Percentiles rank a stretch among this genome's conserved stretches.
phyloP scores from a whole-genome alignment of 2,888 invertebrate genomes.

The Tortricodes alternella region DNA sequence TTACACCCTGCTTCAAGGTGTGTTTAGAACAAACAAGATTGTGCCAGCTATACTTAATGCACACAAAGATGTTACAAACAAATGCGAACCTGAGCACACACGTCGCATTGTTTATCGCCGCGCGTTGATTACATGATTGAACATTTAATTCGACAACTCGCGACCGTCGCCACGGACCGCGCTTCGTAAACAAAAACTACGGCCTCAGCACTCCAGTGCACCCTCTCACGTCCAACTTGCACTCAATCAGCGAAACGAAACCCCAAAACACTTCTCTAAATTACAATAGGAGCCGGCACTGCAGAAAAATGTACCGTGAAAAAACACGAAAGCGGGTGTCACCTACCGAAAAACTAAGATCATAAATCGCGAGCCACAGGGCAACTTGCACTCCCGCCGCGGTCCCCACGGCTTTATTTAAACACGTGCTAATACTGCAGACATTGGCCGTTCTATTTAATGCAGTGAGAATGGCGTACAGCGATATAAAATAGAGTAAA shows the following conservation, averaged over 20 bases:
- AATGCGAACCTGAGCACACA: slow-evolving; percentile 57
- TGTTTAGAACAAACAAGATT: slow-evolving; percentile 14
- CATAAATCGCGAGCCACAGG: slow-evolving; percentile 48
- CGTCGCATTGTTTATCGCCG: slow-evolving; percentile 67
- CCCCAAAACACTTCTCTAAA: slow-evolving; percentile 50
- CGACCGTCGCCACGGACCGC: slow-evolving; percentile 34
- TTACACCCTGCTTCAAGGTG: background rate
- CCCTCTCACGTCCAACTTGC: slow-evolving; percentile 42
- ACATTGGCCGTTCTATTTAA: slow-evolving; percentile 61
- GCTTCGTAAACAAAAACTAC: slow-evolving; percentile 35
- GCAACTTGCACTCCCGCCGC: slow-evolving; percentile 53
- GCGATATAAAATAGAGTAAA: slow-evolving; percentile 76
- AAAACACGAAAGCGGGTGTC: slow-evolving; percentile 48
- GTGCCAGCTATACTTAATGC: slow-evolving; percentile 1
- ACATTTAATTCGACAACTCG: slow-evolving; percentile 34
- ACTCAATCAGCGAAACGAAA: slow-evolving; percentile 55
- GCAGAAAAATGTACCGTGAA: slow-evolving; percentile 49
- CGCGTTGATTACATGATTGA: slow-evolving; percentile 42
- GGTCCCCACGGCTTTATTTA: slow-evolving; percentile 55
- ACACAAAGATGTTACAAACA: slow-evolving; percentile 49
- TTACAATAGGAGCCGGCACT: slow-evolving; percentile 66
- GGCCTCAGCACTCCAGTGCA: slow-evolving; percentile 22
- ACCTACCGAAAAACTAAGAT: slow-evolving; percentile 43
- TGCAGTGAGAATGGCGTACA: slow-evolving; percentile 79
- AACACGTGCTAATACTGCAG: slow-evolving; percentile 63